These are phyloP conservation scores for Lepidothrix coronata DNA, from an alignment of 2,113 vertebrate species.

Conservation along the genomic window DNA sequence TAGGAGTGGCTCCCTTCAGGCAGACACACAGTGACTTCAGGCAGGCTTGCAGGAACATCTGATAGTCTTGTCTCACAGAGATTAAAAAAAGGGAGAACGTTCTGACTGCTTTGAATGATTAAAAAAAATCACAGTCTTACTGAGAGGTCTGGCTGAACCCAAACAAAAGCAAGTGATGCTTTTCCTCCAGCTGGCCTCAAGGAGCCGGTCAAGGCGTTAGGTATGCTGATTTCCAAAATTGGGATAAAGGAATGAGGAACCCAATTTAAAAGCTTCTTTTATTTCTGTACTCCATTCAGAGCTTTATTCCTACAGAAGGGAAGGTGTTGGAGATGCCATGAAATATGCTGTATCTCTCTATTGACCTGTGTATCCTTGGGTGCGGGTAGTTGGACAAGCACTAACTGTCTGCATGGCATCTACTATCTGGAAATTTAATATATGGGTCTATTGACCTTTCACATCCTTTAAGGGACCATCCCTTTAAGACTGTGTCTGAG, in stretches of 20 bases:
- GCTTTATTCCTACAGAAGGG: background rate
- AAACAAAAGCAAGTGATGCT: background rate
- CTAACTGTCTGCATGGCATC: background rate
- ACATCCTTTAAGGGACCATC: background rate
- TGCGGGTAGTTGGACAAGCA: background rate
- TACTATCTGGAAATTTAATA: background rate
- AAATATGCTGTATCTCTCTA: background rate
- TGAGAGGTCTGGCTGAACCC: background rate
- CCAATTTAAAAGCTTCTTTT: background rate
- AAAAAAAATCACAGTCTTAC: background rate
- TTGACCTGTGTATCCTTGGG: background rate
- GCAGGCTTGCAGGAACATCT: background rate
- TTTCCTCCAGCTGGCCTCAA: background rate
- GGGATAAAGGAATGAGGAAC: background rate
- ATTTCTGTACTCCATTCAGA: background rate
- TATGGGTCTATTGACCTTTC: background rate
- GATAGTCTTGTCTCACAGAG: background rate
- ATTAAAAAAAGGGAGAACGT: background rate
- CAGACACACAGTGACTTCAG: background rate
- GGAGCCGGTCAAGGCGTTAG: background rate
- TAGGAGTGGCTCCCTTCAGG: background rate
- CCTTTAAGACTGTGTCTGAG: background rate
- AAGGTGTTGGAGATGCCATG: background rate
- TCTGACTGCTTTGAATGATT: background rate
- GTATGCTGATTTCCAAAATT: fast-evolving